Percentiles rank a stretch among this genome's conserved stretches.
Evolutionary conservation across 2,888 invertebrate species (phyloP).

Genomic region (Apotomis turbidana): DNA sequence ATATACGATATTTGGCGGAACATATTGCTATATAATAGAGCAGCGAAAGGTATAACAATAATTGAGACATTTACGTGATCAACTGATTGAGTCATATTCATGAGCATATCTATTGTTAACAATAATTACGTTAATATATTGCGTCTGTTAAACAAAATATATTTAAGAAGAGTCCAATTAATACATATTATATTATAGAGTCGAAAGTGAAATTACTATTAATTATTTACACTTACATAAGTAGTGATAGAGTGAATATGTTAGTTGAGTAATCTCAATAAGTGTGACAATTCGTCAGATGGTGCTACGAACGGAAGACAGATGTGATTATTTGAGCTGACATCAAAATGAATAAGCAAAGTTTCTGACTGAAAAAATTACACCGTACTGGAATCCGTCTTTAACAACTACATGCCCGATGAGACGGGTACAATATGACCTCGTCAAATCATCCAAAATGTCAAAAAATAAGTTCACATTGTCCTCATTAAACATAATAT

Average conservation of each 20-base stretch:
- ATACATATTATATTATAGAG: conserved; percentile 5
- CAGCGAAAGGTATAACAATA: conserved; percentile 20
- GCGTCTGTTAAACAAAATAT: conserved; percentile 4
- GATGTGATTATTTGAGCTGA: conserved; percentile 67
- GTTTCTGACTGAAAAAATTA: conserved; percentile 19
- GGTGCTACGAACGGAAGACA: conserved; percentile 68
- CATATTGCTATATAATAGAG: conserved; percentile 55
- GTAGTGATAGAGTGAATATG: conserved; percentile 13
- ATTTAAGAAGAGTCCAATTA: conserved; percentile 3
- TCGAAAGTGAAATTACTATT: conserved; percentile 3
- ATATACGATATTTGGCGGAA: conserved; percentile 59
- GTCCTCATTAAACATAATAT: conserved; percentile 56
- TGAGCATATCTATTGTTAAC: conserved; percentile 26
- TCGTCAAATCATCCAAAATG: conserved; percentile 53
- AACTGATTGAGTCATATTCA: conserved; percentile 20
- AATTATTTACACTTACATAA: conserved; percentile 10
- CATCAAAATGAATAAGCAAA: conserved; percentile 46
- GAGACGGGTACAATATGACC: conserved; percentile 42
- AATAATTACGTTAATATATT: conserved; percentile 11
- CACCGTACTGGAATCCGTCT: conserved; percentile 23
- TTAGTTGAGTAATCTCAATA: conserved; percentile 17
- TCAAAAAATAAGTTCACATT: conserved; percentile 43
- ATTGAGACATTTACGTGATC: conserved; percentile 11
- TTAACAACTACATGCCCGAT: conserved; percentile 4
- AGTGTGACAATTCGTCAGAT: conserved; percentile 28